Evolutionary conservation across 2,113 vertebrate species (phyloP), one percentile per base, ranked within the genome.

Genomic region (Fulica atra): DNA sequence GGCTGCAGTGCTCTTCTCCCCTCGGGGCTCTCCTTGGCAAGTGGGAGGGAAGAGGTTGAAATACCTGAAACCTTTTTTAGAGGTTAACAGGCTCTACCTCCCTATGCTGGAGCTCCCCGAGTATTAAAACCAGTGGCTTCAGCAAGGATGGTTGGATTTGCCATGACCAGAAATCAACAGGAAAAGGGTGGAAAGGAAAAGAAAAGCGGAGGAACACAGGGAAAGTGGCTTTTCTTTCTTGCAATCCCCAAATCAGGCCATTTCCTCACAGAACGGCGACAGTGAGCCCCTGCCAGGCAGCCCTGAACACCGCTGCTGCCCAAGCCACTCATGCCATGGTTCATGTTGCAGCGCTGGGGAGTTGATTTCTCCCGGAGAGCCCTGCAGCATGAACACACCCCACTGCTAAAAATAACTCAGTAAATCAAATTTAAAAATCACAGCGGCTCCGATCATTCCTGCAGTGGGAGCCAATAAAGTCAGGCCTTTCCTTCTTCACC

Each of bases 391-490:
- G 83, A 90, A 86, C 93, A 86, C 93, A 92, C 93, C 93, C 95
- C 94, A 68, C 81, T 20, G 91, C 90, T 93, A 92, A 92, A 96
- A 96, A 96, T 94, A 96, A 93, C 86, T 29, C 6, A 0, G 64
- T 89, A 94, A 96, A 96, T 90, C 88, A 83, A 86, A 94, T 95
- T 68, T 85, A 48, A 81, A 93, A 93, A 92, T 84, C 89, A 25
- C 76, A 71, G 81, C 78, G 12, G 79, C 89, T 91, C 88, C 9
- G 17, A 96, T 92, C 71, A 76, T 76, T 94, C 81, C 86, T 81
- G 91, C 89, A 59, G 87, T 18, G 79, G 86, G 81, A 95, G 93
- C 95, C 94, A 96, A 94, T 95, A 93, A 94, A 97, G 81, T 76
- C 90, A 74, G 95, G 76, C 85, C 93, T 92, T 80, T 80, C 91